Percentiles rank a stretch among this genome's conserved stretches.
phyloP scores from a whole-genome alignment of 2,888 invertebrate genomes.

The Nezara viridula region DNA sequence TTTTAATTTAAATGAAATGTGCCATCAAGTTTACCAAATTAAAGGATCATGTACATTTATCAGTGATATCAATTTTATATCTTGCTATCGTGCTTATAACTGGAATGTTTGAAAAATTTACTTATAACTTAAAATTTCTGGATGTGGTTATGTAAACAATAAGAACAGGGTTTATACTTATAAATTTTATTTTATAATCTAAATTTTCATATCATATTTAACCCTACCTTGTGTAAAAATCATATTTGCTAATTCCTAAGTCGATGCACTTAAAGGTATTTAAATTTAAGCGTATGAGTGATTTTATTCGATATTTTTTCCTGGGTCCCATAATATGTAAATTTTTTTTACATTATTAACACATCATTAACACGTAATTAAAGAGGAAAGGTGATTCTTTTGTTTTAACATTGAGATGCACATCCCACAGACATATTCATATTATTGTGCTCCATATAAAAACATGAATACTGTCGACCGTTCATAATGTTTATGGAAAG shows the following conservation, averaged over 20 bases:
- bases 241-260: neutral
- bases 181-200: neutral
- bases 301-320: too few species aligned
- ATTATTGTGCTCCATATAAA: conserved; percentile 4
- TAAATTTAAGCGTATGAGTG: too few species aligned
- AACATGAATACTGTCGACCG: neutral
- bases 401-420: neutral
- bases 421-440: neutral
- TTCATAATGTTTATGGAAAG: neutral
- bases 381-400: neutral
- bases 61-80: too few species aligned
- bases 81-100: too few species aligned
- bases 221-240: neutral
- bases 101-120: too few species aligned
- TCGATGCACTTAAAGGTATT: too few species aligned
- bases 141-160: too few species aligned
- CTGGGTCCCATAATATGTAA: too few species aligned
- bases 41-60: too few species aligned
- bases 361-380: neutral
- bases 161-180: too few species aligned
- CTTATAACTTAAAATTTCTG: too few species aligned
- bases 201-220: neutral
- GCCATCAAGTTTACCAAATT: too few species aligned
- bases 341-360: neutral
- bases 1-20: neutral